These are phyloP conservation scores for Chromoteleia sp. DNA, from an alignment of 2,888 invertebrate genomes.

Conservation along the genomic window DNA sequence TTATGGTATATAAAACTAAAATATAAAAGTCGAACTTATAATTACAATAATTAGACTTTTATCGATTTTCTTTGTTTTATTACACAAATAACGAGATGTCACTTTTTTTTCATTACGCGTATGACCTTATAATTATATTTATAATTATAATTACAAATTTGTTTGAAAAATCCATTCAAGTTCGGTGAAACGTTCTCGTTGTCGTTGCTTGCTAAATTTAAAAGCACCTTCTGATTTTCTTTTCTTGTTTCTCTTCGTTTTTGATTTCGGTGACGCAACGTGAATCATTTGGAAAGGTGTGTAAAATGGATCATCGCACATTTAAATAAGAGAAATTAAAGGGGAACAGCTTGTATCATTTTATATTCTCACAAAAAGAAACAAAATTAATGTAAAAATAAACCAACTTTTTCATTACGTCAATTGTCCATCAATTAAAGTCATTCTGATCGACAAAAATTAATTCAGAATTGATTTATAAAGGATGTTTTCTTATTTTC, in stretches of 20 bases:
- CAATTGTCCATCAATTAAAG: background rate
- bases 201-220: slow-evolving; percentile 2
- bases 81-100: too few species aligned
- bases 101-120: too few species aligned
- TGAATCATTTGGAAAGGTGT: slow-evolving; percentile 32
- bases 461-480: background rate
- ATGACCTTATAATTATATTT: background rate
- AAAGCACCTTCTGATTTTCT: background rate
- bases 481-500: background rate
- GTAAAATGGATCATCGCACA: slow-evolving; percentile 31
- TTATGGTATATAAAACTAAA: background rate
- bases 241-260: slow-evolving; percentile 5
- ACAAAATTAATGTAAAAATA: background rate
- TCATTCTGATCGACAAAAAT: background rate
- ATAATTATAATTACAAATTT: too few species aligned
- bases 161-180: background rate
- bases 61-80: too few species aligned
- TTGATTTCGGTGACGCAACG: slow-evolving; percentile 12
- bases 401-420: background rate
- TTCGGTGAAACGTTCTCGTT: background rate
- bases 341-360: slow-evolving; percentile 1
- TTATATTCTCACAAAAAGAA: slow-evolving; percentile 2
- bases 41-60: too few species aligned
- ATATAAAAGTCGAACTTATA: background rate
- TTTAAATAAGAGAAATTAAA: slow-evolving; percentile 49